phyloP scores from a whole-genome alignment of 2,797 vertebrate genomes.

The Gallinago stenura region DNA sequence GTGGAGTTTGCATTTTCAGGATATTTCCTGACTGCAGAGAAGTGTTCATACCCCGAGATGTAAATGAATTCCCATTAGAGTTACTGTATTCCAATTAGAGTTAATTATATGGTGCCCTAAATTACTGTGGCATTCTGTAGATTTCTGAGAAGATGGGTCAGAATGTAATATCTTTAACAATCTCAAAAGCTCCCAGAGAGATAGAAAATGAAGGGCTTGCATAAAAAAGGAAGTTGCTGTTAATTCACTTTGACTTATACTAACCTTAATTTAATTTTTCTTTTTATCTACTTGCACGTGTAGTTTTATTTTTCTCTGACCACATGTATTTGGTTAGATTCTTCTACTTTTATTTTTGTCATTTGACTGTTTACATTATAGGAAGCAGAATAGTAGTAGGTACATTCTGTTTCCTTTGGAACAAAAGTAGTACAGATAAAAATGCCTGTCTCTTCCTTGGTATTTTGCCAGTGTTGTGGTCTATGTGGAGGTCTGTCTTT shows the following conservation, averaged over 20 bases:
- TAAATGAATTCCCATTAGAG: neutral
- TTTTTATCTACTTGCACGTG: neutral
- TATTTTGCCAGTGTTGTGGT: neutral
- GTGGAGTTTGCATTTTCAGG: neutral
- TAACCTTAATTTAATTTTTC: neutral
- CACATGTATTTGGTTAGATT: neutral
- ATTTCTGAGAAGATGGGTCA: neutral
- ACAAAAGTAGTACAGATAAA: neutral
- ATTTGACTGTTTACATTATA: neutral
- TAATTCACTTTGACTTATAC: neutral
- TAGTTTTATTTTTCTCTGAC: neutral
- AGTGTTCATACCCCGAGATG: neutral
- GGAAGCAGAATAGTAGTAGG: neutral
- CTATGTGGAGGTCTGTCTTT: neutral
- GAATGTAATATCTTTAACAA: neutral
- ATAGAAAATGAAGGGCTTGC: neutral
- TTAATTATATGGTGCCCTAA: slow-evolving; percentile 41
- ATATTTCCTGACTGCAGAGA: neutral
- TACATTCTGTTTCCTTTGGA: slow-evolving; percentile 11
- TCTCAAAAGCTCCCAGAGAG: neutral
- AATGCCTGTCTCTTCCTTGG: neutral
- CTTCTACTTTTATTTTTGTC: neutral
- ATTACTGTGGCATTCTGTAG: neutral
- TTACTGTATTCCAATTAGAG: neutral
- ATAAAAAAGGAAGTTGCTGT: rapidly evolving